Evolutionary conservation across 2,797 vertebrate genomes (phyloP), one percentile per base, ranked within the genome.

Genomic region (Anabas testudineus): DNA sequence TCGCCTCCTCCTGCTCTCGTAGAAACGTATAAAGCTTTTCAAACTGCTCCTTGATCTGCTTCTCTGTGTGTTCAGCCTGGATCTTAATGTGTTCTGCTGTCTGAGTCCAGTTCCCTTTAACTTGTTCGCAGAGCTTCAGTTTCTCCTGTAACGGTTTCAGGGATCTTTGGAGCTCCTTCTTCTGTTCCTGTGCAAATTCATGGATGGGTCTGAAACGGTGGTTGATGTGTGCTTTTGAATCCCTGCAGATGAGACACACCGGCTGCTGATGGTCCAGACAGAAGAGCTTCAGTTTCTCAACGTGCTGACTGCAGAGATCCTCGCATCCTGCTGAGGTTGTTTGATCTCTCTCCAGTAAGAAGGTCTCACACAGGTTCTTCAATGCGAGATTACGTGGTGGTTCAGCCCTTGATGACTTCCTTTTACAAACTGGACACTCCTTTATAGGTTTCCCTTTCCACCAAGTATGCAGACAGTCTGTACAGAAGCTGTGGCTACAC

Each of bases 401-500:
- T 0, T 83, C 48, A 1, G 28, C 71, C 45, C 68, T 28, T 1
- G 43, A 66, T 3, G 67, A 72, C 16, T 39, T 49, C 5, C 43
- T 53, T 43, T 74, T 83, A 43, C 80, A 86, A 15, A 76, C 1
- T 0, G 80, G 80, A 47, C 83, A 81, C 10, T 81, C 74, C 1
- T 47, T 34, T 16, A 37, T 12, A 0, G 2, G 36, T 9, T 71
- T 76, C 5, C 36, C 51, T 18, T 15, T 21, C 75, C 80, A 86
- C 78, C 84, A 86, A 0, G 8, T 51, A 7, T 51, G 51, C 43
- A 86, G 28, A 9, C 80, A 86, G 37, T 0, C 26, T 52, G 39
- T 76, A 1, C 83, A 86, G 69, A 83, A 83, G 80, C 78, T 83
- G 72, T 83, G 80, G 62, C 81, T 81, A 43, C 82, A 85, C 0